These are phyloP conservation scores for Coptotermes formosanus DNA, from an alignment of 1,140 invertebrate genomes.

Conservation along the genomic window DNA sequence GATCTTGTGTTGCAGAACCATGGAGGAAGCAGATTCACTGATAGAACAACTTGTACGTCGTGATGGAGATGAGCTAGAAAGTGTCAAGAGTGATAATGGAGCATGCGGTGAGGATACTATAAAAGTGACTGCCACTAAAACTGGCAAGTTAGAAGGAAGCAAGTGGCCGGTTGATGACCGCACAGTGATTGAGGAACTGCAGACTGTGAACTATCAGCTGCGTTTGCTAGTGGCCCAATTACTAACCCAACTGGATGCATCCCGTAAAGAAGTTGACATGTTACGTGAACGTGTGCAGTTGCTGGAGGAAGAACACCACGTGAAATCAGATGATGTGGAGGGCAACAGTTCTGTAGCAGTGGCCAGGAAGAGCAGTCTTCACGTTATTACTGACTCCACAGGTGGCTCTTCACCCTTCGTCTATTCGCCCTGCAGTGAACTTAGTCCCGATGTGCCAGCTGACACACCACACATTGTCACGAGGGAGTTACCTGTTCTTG, in stretches of 20 bases:
- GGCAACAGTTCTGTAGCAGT: background rate
- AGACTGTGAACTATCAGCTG: conserved; percentile 57
- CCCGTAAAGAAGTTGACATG: conserved; percentile 56
- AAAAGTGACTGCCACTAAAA: conserved; percentile 34
- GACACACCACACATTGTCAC: conserved; percentile 37
- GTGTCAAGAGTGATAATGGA: conserved; percentile 39
- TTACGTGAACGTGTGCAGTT: conserved; percentile 52
- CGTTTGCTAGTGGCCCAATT: conserved; percentile 56
- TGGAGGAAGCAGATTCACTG: conserved; percentile 63
- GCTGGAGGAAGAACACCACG: conserved; percentile 47
- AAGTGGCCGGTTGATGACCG: conserved; percentile 58
- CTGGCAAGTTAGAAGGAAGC: conserved; percentile 45
- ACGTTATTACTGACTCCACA: conserved; percentile 45
- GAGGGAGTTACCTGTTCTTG: conserved; percentile 49
- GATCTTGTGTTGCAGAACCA: conserved; percentile 46
- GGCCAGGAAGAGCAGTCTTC: conserved; percentile 37
- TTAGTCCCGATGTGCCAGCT: conserved; percentile 44
- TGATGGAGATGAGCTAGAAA: conserved; percentile 39
- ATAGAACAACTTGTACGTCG: conserved; percentile 47
- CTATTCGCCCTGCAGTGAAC: conserved; percentile 47
- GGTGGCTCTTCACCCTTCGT: conserved; percentile 46
- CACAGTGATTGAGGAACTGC: conserved; percentile 61
- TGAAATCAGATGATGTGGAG: background rate
- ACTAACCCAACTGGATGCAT: conserved; percentile 57
- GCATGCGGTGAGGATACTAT: conserved; percentile 39